phyloP scores from a whole-genome alignment of 2,797 vertebrate genomes.

The Lophotriccus pileatus region DNA sequence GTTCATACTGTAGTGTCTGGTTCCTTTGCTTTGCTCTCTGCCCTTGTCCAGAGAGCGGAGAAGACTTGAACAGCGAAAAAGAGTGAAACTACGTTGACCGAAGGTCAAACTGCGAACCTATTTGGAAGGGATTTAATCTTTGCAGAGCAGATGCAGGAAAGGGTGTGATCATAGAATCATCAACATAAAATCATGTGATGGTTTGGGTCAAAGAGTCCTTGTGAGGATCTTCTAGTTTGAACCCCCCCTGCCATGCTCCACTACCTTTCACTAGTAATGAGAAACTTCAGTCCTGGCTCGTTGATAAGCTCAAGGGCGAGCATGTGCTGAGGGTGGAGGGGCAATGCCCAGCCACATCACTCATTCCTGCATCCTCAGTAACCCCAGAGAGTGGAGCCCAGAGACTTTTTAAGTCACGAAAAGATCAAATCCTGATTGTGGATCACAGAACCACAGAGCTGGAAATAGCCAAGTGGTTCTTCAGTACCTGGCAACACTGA shows the following conservation, averaged over 20 bases:
- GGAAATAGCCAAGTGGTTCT: background rate
- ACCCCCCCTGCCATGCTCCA: no score
- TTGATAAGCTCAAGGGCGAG: background rate
- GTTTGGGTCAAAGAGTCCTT: background rate
- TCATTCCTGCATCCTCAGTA: background rate
- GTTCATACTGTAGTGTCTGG: background rate
- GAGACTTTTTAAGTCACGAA: background rate
- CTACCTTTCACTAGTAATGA: background rate
- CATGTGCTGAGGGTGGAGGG: background rate
- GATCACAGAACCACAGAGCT: background rate
- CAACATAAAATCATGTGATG: background rate
- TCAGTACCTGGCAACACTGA: background rate
- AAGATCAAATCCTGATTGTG: background rate
- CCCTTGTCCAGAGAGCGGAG: background rate
- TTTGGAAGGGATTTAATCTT: background rate
- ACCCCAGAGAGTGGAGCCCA: background rate
- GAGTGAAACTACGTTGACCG: background rate
- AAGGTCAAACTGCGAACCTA: background rate
- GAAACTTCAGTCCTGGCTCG: background rate
- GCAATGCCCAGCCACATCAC: background rate
- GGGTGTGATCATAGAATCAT: background rate
- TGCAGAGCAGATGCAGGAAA: background rate
- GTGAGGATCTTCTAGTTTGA: background rate
- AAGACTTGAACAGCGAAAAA: background rate
- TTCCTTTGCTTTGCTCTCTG: background rate